phyloP scores from a whole-genome alignment of 2,113 vertebrate genomes.

The Sterrhoptilus dennistouni region DNA sequence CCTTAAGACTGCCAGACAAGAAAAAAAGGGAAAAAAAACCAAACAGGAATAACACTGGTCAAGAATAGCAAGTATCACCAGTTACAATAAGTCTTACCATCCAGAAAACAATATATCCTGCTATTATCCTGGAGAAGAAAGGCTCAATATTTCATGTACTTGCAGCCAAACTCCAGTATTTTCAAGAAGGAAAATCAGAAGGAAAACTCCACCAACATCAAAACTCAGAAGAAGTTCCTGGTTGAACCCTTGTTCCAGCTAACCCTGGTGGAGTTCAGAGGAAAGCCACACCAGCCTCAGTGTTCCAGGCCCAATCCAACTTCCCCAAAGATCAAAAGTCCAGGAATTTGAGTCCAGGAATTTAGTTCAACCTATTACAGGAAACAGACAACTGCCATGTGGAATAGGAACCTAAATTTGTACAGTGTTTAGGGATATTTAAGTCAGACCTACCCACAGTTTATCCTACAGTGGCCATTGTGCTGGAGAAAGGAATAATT shows the following conservation, averaged over 20 bases:
- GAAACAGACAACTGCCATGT: background rate
- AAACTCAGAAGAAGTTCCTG: background rate
- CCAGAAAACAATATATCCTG: background rate
- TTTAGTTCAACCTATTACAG: background rate
- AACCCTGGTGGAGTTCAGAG: background rate
- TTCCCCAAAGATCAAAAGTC: constrained; percentile 33
- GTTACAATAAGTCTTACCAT: background rate
- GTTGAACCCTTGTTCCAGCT: background rate
- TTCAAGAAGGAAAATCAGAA: background rate
- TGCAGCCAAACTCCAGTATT: background rate
- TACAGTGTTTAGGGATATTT: background rate
- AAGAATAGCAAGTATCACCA: background rate
- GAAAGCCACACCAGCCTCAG: background rate
- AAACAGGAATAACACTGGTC: background rate
- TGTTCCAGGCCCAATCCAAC: background rate
- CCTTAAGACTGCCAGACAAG: background rate
- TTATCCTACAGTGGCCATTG: background rate
- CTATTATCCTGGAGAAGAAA: background rate
- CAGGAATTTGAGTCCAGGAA: background rate
- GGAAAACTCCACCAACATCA: background rate
- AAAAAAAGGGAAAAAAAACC: fast-evolving
- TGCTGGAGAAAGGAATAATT: background rate
- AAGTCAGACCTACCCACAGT: background rate
- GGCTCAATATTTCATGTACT: background rate
- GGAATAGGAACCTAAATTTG: background rate